phyloP scores from a whole-genome alignment of 2,888 invertebrate genomes.

The Lepas anatifera region DNA sequence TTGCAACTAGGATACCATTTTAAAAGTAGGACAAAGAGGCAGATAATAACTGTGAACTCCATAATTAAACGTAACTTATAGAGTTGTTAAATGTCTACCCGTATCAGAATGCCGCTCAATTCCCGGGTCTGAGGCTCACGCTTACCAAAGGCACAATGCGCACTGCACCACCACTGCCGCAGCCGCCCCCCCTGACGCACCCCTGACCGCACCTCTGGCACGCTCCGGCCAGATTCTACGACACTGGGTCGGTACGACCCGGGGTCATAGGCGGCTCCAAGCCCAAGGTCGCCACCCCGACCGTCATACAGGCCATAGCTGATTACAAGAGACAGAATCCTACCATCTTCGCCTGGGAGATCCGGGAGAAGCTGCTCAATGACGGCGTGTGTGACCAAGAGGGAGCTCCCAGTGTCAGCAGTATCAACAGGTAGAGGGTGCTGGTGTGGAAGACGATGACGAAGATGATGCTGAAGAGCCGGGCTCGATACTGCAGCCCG shows the following conservation, averaged over 20 bases:
- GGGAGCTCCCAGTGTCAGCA: slow-evolving; percentile 96
- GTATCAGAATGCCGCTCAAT: too few species aligned
- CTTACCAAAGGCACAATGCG: too few species aligned
- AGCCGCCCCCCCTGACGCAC: too few species aligned
- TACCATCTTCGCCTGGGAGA: slow-evolving; percentile 99
- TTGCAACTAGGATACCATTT: too few species aligned
- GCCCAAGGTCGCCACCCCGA: slow-evolving; percentile 97
- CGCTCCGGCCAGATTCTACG: slow-evolving; percentile 70
- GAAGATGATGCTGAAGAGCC: background rate
- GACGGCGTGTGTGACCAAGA: slow-evolving; percentile 97
- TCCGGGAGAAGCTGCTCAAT: slow-evolving; percentile 85
- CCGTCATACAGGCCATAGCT: slow-evolving; percentile 95
- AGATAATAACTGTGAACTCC: too few species aligned
- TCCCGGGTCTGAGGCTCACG: too few species aligned
- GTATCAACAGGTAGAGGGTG: slow-evolving; percentile 81
- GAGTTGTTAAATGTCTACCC: too few species aligned
- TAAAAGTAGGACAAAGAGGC: too few species aligned
- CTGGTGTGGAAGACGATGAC: background rate
- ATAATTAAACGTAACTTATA: too few species aligned
- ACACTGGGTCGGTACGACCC: slow-evolving; percentile 98
- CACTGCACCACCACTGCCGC: too few species aligned
- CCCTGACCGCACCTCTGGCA: too few species aligned
- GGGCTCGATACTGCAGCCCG: background rate
- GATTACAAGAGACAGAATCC: slow-evolving; percentile 97
- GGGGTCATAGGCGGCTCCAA: slow-evolving; percentile 99